phyloP scores from a whole-genome alignment of 2,113 vertebrate species.

The Rhagologus leucostigma region DNA sequence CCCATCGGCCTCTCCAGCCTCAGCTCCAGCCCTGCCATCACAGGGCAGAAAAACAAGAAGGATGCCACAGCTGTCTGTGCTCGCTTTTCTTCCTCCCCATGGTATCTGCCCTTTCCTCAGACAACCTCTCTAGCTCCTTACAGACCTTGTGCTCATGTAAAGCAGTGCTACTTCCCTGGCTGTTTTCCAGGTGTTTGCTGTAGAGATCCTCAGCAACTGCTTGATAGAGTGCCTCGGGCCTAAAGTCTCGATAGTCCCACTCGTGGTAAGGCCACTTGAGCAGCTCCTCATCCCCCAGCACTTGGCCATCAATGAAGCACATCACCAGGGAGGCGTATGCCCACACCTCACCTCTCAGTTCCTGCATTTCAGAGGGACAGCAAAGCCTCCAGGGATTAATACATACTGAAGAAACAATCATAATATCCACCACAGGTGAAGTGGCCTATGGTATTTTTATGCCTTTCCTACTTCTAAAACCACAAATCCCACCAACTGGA shows the following conservation, averaged over 20 bases:
- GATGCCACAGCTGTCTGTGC: neutral
- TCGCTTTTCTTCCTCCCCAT: neutral
- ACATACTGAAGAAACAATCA: neutral
- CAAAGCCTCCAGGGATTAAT: neutral
- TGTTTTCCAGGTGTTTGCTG: constrained; percentile 73
- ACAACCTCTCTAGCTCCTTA: neutral
- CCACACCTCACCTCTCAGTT: constrained; percentile 83
- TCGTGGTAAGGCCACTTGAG: constrained; percentile 74
- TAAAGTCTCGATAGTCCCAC: constrained; percentile 74
- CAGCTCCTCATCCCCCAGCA: constrained; percentile 82
- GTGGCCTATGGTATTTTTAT: neutral
- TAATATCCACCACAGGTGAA: neutral
- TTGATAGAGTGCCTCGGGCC: constrained; percentile 66
- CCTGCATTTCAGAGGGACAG: constrained; percentile 66
- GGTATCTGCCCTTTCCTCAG: neutral
- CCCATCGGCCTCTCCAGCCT: fast-evolving
- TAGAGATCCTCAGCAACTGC: constrained; percentile 77
- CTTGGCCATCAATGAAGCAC: constrained; percentile 79
- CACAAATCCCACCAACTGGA: neutral
- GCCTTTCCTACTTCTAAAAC: neutral
- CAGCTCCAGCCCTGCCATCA: neutral
- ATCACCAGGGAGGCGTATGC: constrained; percentile 76
- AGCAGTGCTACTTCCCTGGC: constrained; percentile 74
- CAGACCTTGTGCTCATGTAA: neutral
- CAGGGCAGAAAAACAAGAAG: neutral